Percentiles rank a stretch among this genome's conserved stretches.
Evolutionary conservation across 2,113 vertebrate species (phyloP).

Genomic region (Fregetta grallaria): DNA sequence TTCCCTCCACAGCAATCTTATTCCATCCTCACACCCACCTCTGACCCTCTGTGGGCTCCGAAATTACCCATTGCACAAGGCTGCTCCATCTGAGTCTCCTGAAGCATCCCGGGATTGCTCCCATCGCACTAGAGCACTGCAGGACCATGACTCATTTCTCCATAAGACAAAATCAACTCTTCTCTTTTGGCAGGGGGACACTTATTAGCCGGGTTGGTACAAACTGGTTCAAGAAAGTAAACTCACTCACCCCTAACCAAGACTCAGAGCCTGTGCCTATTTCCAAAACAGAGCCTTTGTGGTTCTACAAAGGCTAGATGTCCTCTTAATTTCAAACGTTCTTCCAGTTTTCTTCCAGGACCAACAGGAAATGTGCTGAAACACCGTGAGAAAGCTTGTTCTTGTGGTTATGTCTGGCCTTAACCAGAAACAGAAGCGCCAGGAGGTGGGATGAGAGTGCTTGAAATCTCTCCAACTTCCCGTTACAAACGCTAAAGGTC

Average conservation of each 20-base stretch:
- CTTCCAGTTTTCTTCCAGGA: conserved; percentile 30
- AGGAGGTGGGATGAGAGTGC: conserved; percentile 25
- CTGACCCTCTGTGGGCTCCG: neutral
- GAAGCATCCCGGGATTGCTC: neutral
- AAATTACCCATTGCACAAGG: neutral
- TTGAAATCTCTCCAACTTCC: conserved; percentile 3
- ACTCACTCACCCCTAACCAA: neutral
- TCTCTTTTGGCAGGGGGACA: neutral
- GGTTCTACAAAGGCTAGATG: neutral
- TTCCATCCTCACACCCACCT: neutral
- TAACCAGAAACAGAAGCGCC: conserved; percentile 30
- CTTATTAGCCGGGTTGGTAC: neutral
- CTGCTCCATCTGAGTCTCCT: neutral
- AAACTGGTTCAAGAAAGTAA: neutral
- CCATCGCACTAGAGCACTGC: neutral
- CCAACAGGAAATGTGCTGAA: conserved; percentile 27
- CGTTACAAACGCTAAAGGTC: neutral
- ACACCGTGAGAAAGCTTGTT: conserved; percentile 49
- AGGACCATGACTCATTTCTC: neutral
- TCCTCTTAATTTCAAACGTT: neutral
- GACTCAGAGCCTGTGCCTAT: neutral
- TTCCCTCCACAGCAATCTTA: neutral
- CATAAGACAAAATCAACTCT: neutral
- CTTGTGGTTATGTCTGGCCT: conserved; percentile 32
- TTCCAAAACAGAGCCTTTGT: neutral